Conservation (phyloP, 2,888 invertebrate genomes). For the Uloborus plumipes region DNA sequence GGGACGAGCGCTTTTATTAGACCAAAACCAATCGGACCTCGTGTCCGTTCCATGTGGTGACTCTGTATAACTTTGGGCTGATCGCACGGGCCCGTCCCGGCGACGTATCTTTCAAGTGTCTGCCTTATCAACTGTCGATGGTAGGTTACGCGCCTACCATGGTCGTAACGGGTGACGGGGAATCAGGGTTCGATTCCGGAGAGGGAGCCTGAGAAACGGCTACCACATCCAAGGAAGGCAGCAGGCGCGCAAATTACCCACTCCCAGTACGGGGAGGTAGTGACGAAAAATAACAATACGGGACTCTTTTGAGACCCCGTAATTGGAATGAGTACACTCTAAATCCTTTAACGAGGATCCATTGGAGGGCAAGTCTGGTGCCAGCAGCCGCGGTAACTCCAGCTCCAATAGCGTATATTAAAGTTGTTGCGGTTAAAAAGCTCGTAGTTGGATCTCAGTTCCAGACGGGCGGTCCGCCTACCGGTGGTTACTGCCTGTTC, state of each 20-base stretch:
- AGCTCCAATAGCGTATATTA: conserved; percentile 80
- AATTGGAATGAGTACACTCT: conserved; percentile 76
- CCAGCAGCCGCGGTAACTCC: conserved; percentile 82
- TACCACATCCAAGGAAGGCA: conserved; percentile 82
- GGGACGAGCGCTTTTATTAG: conserved; percentile 74
- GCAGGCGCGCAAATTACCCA: conserved; percentile 76
- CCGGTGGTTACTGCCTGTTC: conserved; percentile 65
- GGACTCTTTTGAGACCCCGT: conserved; percentile 73
- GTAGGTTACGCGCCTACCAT: conserved; percentile 79
- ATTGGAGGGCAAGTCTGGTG: conserved; percentile 80
- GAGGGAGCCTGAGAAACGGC: conserved; percentile 81
- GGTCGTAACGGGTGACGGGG: conserved; percentile 81
- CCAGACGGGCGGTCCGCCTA: conserved; percentile 68
- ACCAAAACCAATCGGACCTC: conserved; percentile 74
- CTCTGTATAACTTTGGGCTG: conserved; percentile 64
- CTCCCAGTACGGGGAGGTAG: conserved; percentile 75
- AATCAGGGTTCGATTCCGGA: conserved; percentile 83
- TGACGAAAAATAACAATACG: conserved; percentile 78
- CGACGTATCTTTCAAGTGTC: conserved; percentile 70
- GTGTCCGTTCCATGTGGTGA: conserved; percentile 35
- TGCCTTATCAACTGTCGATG: conserved; percentile 74
- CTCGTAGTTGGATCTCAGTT: conserved; percentile 76
- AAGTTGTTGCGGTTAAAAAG: conserved; percentile 80
- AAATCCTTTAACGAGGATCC: conserved; percentile 77
- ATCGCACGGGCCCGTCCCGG: conserved; percentile 60